Percentiles rank a stretch among this genome's conserved stretches.
Evolutionary conservation across 2,888 invertebrate species (phyloP).

Genomic region (Flexamia atlantica): DNA sequence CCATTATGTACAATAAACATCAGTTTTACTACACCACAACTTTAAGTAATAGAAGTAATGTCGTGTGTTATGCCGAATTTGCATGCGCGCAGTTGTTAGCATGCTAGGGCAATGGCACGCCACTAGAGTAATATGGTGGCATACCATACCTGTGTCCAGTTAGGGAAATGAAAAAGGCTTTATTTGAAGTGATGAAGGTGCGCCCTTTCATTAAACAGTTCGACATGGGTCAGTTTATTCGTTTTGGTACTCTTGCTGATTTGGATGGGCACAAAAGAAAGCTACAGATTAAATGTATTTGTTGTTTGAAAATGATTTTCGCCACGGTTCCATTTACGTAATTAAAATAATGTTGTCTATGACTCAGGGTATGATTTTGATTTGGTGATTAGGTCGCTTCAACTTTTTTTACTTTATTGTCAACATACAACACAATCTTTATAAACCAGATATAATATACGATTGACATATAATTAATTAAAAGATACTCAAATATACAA

Average conservation of each 20-base stretch:
- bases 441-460: too few species aligned
- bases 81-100: conserved; percentile 6
- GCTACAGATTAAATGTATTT: too few species aligned
- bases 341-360: too few species aligned
- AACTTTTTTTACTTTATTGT: too few species aligned
- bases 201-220: neutral
- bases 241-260: neutral
- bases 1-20: neutral
- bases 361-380: too few species aligned
- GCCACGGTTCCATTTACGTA: too few species aligned
- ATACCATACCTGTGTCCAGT: neutral
- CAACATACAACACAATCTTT: too few species aligned
- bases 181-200: conserved; percentile 11
- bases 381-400: too few species aligned
- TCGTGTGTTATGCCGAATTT: conserved; percentile 34
- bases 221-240: neutral
- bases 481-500: too few species aligned
- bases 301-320: too few species aligned
- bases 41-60: conserved; percentile 12
- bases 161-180: conserved; percentile 18
- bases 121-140: neutral
- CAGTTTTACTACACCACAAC: conserved; percentile 5
- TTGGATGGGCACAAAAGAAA: neutral
- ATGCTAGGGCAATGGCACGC: neutral
- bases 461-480: too few species aligned